Evolutionary conservation across 1,140 invertebrate species (phyloP).

Genomic region (Linepithema humile): DNA sequence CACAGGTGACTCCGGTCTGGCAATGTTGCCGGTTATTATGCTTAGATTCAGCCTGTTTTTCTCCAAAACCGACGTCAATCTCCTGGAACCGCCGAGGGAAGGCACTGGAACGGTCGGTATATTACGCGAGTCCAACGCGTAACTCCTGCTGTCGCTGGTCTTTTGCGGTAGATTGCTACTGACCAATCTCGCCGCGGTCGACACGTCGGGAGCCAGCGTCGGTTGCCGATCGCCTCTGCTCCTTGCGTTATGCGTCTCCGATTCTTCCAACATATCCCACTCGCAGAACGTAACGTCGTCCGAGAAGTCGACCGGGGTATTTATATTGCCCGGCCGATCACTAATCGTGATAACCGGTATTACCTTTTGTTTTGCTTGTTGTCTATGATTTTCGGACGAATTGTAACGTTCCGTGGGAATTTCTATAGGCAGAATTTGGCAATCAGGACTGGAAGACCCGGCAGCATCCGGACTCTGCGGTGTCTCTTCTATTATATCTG

Average conservation of each 20-base stretch:
- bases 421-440: constrained; percentile 74
- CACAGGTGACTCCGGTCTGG: constrained; percentile 51
- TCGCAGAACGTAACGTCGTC: constrained; percentile 54
- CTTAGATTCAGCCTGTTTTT: constrained; percentile 58
- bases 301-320: not conserved
- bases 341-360: constrained; percentile 73
- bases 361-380: constrained; percentile 62
- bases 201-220: constrained; percentile 50
- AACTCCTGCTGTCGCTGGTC: constrained; percentile 50
- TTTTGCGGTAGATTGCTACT: constrained; percentile 60
- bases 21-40: not conserved
- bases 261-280: constrained; percentile 73
- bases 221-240: constrained; percentile 7
- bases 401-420: constrained; percentile 80
- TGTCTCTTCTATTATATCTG: constrained; percentile 73
- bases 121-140: constrained; percentile 49
- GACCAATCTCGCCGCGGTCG: constrained; percentile 39
- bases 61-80: constrained; percentile 66
- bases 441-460: constrained; percentile 69
- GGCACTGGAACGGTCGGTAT: constrained; percentile 74
- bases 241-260: constrained; percentile 37
- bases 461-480: constrained; percentile 82
- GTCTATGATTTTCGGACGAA: constrained; percentile 24
- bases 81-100: constrained; percentile 70
- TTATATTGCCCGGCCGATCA: constrained; percentile 51